These are phyloP conservation scores for Sphenopsis melanotis DNA, from an alignment of 2,797 vertebrate genomes.

Conservation along the genomic window DNA sequence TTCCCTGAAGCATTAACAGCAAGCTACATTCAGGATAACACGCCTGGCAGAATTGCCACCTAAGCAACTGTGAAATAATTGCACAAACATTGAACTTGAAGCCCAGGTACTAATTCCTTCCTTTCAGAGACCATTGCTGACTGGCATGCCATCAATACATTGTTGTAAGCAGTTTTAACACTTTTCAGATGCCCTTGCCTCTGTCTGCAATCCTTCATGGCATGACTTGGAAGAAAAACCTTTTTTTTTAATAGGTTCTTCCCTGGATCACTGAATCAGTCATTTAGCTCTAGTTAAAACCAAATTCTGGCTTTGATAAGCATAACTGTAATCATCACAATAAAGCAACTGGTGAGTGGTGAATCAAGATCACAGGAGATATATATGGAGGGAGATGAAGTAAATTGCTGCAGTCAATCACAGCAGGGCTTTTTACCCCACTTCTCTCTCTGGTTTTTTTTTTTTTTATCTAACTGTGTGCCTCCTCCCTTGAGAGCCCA, in stretches of 20 bases:
- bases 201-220: background rate
- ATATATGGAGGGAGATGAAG: background rate
- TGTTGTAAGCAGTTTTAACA: background rate
- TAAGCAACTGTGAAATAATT: background rate
- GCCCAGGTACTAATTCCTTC: background rate
- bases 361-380: background rate
- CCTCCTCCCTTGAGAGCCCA: background rate
- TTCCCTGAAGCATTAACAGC: background rate
- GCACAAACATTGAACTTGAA: background rate
- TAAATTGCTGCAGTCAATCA: background rate
- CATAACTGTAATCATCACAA: background rate
- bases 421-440: background rate
- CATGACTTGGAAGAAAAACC: background rate
- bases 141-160: background rate
- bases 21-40: background rate
- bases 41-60: background rate
- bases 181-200: background rate
- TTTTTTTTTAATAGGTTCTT: background rate
- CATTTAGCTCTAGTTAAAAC: background rate
- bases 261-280: background rate
- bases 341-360: background rate
- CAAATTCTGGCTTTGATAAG: background rate
- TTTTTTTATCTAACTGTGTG: rapidly evolving
- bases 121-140: background rate
- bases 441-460: rapidly evolving